Base-by-base conservation (phyloP, 2,888 invertebrate species). In the Acanthosepion esculentum region DNA sequence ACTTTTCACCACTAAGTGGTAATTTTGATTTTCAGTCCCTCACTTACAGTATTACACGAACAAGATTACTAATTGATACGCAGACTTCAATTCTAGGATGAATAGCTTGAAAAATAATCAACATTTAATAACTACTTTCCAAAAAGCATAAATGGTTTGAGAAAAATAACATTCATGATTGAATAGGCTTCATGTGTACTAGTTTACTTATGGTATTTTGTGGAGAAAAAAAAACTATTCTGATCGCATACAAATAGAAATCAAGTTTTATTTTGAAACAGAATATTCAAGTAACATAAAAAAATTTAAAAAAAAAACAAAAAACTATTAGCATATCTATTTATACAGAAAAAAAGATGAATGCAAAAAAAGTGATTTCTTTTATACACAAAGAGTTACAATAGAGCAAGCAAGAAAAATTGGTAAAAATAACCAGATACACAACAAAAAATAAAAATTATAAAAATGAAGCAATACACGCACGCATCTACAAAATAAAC, bases 381-480 rank as follows among this genome's bases (percentile, higher is more conserved):
- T 78, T 33, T n/a, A 33, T 15, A 33, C n/a, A 33, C 12, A 0
- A n/a, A 33, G n/a, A 78, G 5, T 18, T 18, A 78, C 78, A 78
- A 78, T 33, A 78, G 78, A 78, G n/a, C 78, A 78, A 78, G 78
- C 78, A 78, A 78, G 78, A 78, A 29, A 78, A 78, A 78, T 20
- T n/a, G 78, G 78, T 7, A 29, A 78, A 78, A 8, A 78, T 8
- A 78, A 78, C 10, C n/a, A n/a, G 78, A 78, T 8, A 78, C 78
- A 78, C 29, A 78, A 78, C 1, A 78, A 10, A 78, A 78, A 78
- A 64, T 26, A 64, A 18, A 41, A n/a, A 41, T 94, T 29, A 48
- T 23, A 92, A 94, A 95, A 48, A 94, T 91, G 20, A 55, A 94
- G 48, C 26, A 94, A 94, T 33, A 94, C 26, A 94, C 91, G 91